These are phyloP conservation scores for Chaetodon trifascialis DNA, from an alignment of 2,113 vertebrate genomes.

Conservation along the genomic window DNA sequence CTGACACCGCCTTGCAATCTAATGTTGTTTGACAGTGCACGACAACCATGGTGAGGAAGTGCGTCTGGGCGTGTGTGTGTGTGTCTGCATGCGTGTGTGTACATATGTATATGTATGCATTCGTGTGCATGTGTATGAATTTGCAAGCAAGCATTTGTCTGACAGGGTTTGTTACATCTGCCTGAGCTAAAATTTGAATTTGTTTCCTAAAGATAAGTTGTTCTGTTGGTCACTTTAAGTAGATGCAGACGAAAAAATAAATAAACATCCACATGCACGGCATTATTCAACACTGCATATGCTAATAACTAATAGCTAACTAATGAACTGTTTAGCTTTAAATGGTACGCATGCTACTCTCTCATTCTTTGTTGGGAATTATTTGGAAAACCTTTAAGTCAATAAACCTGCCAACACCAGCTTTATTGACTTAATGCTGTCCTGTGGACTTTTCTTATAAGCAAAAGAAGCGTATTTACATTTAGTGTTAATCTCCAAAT, in stretches of 20 bases:
- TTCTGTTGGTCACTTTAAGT: conserved; percentile 18
- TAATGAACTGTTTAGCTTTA: not conserved
- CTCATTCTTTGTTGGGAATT: not conserved
- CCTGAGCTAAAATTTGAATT: conserved; percentile 25
- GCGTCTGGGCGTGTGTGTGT: conserved; percentile 54
- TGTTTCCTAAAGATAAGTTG: conserved; percentile 21
- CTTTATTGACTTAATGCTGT: not conserved
- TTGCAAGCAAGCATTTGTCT: conserved; percentile 30
- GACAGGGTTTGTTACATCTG: conserved; percentile 47
- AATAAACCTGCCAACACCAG: not conserved
- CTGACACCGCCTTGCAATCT: conserved; percentile 55
- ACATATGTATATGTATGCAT: too few relatives aligned
- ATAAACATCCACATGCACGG: not conserved
- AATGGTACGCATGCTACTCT: not conserved
- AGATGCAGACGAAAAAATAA: not conserved
- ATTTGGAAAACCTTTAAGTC: not conserved
- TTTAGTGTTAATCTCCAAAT: not conserved
- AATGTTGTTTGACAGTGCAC: conserved; percentile 79
- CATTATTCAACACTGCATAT: not conserved
- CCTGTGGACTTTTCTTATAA: not conserved
- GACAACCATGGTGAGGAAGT: conserved; percentile 53
- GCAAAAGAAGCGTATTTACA: not conserved
- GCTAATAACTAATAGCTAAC: not conserved
- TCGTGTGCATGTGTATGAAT: conserved; percentile 21
- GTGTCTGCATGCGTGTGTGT: not conserved